Percentiles rank a stretch among this genome's conserved stretches.
These are phyloP conservation scores for Octodon degus DNA, from an alignment of 2,113 vertebrate genomes.

Conservation along the genomic window DNA sequence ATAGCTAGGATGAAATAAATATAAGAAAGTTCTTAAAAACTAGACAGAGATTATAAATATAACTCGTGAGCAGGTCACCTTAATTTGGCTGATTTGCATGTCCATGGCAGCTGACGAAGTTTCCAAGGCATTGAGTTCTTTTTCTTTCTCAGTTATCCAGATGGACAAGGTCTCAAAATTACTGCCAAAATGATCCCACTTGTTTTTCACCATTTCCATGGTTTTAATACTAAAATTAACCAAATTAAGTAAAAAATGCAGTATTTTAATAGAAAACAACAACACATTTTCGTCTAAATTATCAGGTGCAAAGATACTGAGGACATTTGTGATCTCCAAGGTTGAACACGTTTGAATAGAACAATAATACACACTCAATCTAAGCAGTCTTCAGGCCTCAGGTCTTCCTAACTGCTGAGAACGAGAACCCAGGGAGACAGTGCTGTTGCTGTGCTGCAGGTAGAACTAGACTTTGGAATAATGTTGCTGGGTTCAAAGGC, in stretches of 20 bases:
- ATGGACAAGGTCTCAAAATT: conserved; percentile 91
- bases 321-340: conserved; percentile 10
- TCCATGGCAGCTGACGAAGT: conserved; percentile 88
- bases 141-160: conserved; percentile 94
- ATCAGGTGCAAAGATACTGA: conserved; percentile 34
- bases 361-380: neutral
- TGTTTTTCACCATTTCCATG: conserved; percentile 92
- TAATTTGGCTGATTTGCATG: conserved; percentile 90
- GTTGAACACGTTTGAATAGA: neutral
- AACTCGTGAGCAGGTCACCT: conserved; percentile 90
- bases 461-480: neutral
- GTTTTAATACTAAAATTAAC: conserved; percentile 93
- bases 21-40: conserved; percentile 45
- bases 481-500: neutral
- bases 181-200: conserved; percentile 93
- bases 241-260: conserved; percentile 87
- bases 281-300: conserved; percentile 62
- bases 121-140: conserved; percentile 89
- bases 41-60: conserved; percentile 70
- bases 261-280: conserved; percentile 80
- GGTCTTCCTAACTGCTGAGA: neutral
- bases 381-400: neutral
- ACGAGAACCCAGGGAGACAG: neutral
- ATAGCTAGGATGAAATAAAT: conserved; percentile 20
- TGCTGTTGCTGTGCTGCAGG: neutral